Evolutionary conservation across 2,113 vertebrate species (phyloP).

Genomic region (Bettongia penicillata): DNA sequence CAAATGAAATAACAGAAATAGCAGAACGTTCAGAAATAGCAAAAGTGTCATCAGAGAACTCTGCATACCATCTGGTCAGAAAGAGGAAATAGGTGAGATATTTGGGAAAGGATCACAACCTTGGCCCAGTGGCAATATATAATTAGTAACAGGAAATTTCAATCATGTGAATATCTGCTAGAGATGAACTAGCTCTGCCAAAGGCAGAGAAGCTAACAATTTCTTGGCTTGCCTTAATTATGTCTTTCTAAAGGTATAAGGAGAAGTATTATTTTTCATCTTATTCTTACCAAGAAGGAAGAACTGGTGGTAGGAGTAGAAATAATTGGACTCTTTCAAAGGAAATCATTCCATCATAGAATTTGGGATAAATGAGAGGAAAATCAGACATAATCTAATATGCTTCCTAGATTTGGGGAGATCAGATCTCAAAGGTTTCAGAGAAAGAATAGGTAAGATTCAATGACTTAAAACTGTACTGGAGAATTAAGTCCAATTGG

Average conservation of each 20-base stretch:
- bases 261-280: neutral
- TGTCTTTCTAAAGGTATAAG: neutral
- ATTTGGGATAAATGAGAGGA: neutral
- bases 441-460: neutral
- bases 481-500: too few species aligned
- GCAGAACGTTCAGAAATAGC: neutral
- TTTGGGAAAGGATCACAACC: neutral
- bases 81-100: neutral
- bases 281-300: neutral
- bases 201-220: neutral
- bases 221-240: neutral
- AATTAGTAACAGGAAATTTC: neutral
- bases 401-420: neutral
- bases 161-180: neutral
- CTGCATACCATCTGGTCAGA: neutral
- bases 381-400: neutral
- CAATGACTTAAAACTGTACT: too few species aligned
- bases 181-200: neutral
- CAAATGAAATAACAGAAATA: neutral
- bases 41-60: neutral
- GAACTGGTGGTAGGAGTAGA: neutral
- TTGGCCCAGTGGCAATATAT: neutral
- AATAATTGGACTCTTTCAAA: neutral
- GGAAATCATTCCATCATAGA: neutral
- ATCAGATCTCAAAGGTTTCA: neutral